Base-by-base conservation (phyloP, 2,797 vertebrate species). In the Ctenosaura bakeri region DNA sequence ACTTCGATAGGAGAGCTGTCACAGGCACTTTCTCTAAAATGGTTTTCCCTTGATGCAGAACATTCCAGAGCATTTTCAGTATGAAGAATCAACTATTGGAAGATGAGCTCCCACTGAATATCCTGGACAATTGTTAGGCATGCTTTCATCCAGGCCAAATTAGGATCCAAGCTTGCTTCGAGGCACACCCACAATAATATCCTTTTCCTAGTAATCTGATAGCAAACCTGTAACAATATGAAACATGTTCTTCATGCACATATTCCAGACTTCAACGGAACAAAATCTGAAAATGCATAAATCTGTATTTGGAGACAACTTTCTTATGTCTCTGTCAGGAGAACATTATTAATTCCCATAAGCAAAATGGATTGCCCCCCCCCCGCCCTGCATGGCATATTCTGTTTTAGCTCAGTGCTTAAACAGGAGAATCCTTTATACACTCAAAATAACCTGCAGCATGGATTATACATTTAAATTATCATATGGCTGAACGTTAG, bases 401-500 rank as follows among this genome's bases (percentile, higher is more conserved):
- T 90, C 92, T 94, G 89, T 20, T 93, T 92, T 95, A 82, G 90
- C 46, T 74, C 38, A 32, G 18, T 82, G 93, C 26, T 92, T 71
- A 50, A 84, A 20, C 46, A 88, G 32, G 46, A n/a, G n/a, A 5
- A 90, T 71, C 85, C 52, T 92, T 91, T 91, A 79, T 85, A 88
- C 95, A 84, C 56, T 88, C 87, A 71, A 32, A 92, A 83, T 93
- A 90, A 93, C 86, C 89, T 85, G 62, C 82, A 92, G 20, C n/a
- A 89, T 87, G 84, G 91, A 76, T 88, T 85, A 1, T 92, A 83
- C 88, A 90, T 76, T 86, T 82, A 50, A 69, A 83, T 80, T 85
- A 86, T 87, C 95, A 78, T 73, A 91, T 74, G 80, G 59, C 42
- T 95, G 82, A 92, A 91, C 89, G 69, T 95, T 83, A 93, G 83